Conservation (phyloP, 2,888 invertebrate genomes). For the Hydroisotoma schaefferi region DNA sequence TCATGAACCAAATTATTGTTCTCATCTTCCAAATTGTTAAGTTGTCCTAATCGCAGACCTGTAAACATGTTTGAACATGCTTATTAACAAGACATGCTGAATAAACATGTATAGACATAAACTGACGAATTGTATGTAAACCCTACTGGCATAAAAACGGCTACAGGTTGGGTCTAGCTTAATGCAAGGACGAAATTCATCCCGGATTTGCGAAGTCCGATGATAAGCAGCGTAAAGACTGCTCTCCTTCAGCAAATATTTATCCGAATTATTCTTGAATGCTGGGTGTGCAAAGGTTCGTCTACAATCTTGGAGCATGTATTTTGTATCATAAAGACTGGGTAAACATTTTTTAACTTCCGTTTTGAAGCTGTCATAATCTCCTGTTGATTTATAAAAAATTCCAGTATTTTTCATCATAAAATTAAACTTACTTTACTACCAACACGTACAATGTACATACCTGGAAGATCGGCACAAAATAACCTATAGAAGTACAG, state of each 20-base stretch:
- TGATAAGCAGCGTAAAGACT: conserved; percentile 33
- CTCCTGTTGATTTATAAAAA: conserved; percentile 51
- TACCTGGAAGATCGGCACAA: conserved; percentile 64
- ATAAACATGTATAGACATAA: no score
- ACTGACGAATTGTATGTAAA: background rate
- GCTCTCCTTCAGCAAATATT: conserved; percentile 13
- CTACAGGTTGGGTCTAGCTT: background rate
- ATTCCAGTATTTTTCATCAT: background rate
- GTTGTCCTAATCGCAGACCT: conserved; percentile 15
- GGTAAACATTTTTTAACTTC: conserved; percentile 64
- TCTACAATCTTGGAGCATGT: conserved; percentile 57
- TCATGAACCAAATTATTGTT: conserved; percentile 57
- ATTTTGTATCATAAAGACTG: conserved; percentile 69
- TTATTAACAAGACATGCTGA: background rate
- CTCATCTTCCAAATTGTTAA: conserved; percentile 17
- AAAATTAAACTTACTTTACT: background rate
- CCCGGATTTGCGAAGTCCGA: conserved; percentile 15
- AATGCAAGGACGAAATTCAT: conserved; percentile 9
- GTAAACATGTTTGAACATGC: background rate
- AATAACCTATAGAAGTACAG: conserved; percentile 70
- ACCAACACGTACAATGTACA: conserved; percentile 26
- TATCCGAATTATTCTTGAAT: conserved; percentile 17
- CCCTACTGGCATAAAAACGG: conserved; percentile 14
- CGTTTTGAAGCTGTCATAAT: conserved; percentile 63
- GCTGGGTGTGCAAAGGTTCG: conserved; percentile 20